These are phyloP conservation scores for Vicugna pacos DNA, from an alignment of 2,113 vertebrate species.

Conservation along the genomic window DNA sequence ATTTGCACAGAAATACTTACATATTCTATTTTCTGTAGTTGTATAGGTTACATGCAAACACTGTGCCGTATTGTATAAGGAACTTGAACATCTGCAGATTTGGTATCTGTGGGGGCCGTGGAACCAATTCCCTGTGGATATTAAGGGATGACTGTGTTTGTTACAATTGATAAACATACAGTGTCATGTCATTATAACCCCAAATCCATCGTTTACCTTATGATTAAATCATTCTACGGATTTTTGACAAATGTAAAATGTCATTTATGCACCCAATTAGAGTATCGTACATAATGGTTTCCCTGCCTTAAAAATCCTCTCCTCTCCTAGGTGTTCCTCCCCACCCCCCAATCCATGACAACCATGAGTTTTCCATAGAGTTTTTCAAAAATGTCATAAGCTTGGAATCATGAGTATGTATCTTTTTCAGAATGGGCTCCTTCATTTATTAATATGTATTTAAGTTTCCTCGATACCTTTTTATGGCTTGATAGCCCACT, in stretches of 20 bases:
- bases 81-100: not conserved
- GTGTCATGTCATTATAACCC: not conserved
- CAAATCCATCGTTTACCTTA: not conserved
- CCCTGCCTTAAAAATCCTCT: not conserved
- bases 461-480: not conserved
- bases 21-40: not conserved
- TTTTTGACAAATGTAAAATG: not conserved
- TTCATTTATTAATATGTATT: not conserved
- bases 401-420: not conserved
- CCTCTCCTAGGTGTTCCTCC: not conserved
- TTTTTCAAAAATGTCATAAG: not conserved
- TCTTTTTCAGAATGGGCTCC: not conserved
- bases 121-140: not conserved
- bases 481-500: not conserved
- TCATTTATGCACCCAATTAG: not conserved
- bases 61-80: not conserved
- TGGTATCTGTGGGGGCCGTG: not conserved
- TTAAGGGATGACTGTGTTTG: not conserved
- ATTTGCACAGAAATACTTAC: not conserved
- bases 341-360: not conserved
- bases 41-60: not conserved
- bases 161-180: not conserved
- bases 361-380: not conserved
- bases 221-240: not conserved
- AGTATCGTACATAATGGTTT: not conserved